These are phyloP conservation scores for Irena cyanogastra DNA, from an alignment of 2,113 vertebrate genomes.

Conservation along the genomic window DNA sequence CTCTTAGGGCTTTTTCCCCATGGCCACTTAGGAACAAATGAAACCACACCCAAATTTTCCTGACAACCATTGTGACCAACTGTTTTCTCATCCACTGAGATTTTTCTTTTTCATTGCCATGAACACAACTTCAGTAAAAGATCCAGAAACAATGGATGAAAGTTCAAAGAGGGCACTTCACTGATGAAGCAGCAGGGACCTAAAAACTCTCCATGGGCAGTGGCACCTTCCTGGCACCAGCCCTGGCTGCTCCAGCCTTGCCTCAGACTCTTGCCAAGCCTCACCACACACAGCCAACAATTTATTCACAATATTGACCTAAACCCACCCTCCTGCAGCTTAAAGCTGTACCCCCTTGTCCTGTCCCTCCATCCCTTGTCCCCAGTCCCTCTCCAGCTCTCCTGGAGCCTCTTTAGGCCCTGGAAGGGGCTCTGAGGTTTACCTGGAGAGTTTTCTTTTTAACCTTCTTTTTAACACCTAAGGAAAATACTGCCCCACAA, in stretches of 20 bases:
- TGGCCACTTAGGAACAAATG: not conserved
- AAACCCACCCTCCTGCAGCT: not conserved
- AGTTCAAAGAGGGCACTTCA: rapidly evolving
- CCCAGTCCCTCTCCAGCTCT: not conserved
- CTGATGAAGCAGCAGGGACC: not conserved
- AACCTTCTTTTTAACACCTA: not conserved
- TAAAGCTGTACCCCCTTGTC: not conserved
- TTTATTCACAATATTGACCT: not conserved
- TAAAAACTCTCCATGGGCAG: not conserved
- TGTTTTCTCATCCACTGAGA: not conserved
- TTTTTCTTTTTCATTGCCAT: not conserved
- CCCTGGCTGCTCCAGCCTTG: not conserved
- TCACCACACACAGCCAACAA: not conserved
- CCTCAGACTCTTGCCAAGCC: not conserved
- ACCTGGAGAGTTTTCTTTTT: not conserved
- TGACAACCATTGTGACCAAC: not conserved
- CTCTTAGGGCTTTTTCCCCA: not conserved
- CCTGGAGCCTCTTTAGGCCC: not conserved
- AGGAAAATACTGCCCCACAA: not conserved
- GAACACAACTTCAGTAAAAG: not conserved
- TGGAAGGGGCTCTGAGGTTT: not conserved
- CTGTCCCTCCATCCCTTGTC: not conserved
- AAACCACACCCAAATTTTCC: not conserved
- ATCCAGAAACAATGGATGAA: rapidly evolving
- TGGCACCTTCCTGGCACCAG: not conserved